Percentiles rank a stretch among this genome's conserved stretches.
Conservation (phyloP, 2,113 vertebrate genomes). For the Nothoprocta pentlandii region DNA sequence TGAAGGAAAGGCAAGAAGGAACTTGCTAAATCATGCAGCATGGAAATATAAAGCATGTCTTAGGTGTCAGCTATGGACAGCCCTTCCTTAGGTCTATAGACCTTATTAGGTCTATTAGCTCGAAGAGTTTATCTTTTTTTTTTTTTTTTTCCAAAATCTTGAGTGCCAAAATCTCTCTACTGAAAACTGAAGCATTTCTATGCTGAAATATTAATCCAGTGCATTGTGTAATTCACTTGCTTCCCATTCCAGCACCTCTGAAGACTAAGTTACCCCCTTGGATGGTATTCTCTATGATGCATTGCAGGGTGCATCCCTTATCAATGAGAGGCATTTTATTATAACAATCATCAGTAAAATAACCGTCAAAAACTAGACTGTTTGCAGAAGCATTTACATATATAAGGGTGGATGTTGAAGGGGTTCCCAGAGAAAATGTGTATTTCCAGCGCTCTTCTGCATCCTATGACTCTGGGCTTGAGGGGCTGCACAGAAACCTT, state of each 20-base stretch:
- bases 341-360: not conserved
- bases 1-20: not conserved
- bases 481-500: not conserved
- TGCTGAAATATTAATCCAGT: accelerated
- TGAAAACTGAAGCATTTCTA: not conserved
- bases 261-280: not conserved
- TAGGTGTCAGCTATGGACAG: not conserved
- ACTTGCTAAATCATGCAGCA: accelerated
- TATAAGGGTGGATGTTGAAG: not conserved
- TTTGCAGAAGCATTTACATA: not conserved
- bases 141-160: not conserved
- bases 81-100: not conserved
- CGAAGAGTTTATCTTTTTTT: no score
- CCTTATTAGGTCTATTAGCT: no score
- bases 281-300: not conserved
- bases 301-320: not conserved
- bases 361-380: not conserved
- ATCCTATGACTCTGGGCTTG: not conserved
- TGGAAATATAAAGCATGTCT: not conserved
- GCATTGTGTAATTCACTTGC: not conserved
- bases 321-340: not conserved
- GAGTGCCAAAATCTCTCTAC: not conserved
- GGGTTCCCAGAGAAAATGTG: not conserved
- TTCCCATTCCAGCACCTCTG: not conserved
- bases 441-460: not conserved